These are phyloP conservation scores for Plutella xylostella DNA, from an alignment of 2,888 invertebrate species.

Conservation along the genomic window DNA sequence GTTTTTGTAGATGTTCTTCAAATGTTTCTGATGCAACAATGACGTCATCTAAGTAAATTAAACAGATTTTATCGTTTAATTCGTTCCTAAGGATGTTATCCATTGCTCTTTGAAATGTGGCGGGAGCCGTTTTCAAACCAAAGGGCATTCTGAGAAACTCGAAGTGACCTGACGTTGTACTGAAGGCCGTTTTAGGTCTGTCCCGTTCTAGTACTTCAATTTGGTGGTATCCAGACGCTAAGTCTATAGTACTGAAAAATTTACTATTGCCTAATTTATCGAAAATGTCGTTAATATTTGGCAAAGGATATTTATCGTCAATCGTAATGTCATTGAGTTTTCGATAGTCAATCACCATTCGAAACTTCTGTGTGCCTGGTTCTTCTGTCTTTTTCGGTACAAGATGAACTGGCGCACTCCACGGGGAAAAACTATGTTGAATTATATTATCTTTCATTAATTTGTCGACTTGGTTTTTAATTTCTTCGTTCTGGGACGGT, in stretches of 20 bases:
- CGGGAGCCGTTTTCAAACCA: conserved; percentile 36
- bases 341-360: conserved; percentile 26
- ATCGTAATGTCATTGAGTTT: conserved; percentile 30
- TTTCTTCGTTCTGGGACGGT: conserved; percentile 13
- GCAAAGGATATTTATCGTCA: conserved; percentile 8
- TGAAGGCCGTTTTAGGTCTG: conserved; percentile 32
- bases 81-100: conserved; percentile 28
- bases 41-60: conserved; percentile 24
- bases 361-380: conserved; percentile 11
- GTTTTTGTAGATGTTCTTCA: conserved; percentile 8
- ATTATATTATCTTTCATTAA: conserved; percentile 15
- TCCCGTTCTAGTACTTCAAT: conserved; percentile 26
- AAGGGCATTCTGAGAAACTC: conserved; percentile 33
- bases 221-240: conserved; percentile 36
- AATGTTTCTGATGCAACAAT: conserved; percentile 19
- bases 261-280: conserved; percentile 26
- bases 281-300: conserved; percentile 14
- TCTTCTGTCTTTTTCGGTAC: conserved; percentile 20
- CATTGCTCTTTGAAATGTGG: conserved; percentile 37
- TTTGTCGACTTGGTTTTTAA: conserved; percentile 17
- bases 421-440: conserved; percentile 18
- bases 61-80: conserved; percentile 19
- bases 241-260: conserved; percentile 33
- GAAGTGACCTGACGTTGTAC: conserved; percentile 27
- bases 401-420: conserved; percentile 22